These are phyloP conservation scores for Leguminivora glycinivorella DNA, from an alignment of 1,140 invertebrate species.

Conservation along the genomic window DNA sequence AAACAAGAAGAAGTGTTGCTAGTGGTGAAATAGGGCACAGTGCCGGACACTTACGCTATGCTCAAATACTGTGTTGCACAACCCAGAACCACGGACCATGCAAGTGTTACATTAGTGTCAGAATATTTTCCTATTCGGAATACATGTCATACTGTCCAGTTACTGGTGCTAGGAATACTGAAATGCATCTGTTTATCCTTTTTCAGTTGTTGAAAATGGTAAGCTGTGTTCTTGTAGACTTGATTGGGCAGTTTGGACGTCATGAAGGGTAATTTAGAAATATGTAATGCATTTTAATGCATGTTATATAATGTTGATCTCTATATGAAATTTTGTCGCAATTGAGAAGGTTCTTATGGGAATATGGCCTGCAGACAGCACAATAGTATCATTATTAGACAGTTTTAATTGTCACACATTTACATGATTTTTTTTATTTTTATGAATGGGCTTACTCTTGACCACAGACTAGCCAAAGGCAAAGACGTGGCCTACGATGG, in stretches of 20 bases:
- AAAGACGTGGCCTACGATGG: too few species aligned
- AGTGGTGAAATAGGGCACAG: constrained; percentile 60
- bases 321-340: constrained; percentile 7
- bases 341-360: neutral
- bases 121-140: constrained; percentile 1
- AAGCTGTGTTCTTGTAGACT: neutral
- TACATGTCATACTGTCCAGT: neutral
- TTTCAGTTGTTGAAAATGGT: neutral
- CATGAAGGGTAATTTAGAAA: constrained; percentile 4
- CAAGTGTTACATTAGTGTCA: constrained; percentile 16
- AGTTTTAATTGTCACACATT: neutral
- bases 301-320: constrained; percentile 11
- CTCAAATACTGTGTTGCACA: constrained; percentile 73
- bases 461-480: too few species aligned
- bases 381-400: neutral
- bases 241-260: constrained; percentile 6
- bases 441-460: too few species aligned
- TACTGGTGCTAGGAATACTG: neutral
- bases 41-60: constrained; percentile 69
- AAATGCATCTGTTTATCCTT: too few species aligned
- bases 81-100: constrained; percentile 56
- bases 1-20: constrained; percentile 81
- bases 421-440: neutral
- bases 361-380: constrained; percentile 5
- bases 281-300: constrained; percentile 15